A percentile compares a stretch with the other conserved stretches of the same genome.
Conservation (phyloP, 2,888 invertebrate genomes). For the Drosophila diplacantha region DNA sequence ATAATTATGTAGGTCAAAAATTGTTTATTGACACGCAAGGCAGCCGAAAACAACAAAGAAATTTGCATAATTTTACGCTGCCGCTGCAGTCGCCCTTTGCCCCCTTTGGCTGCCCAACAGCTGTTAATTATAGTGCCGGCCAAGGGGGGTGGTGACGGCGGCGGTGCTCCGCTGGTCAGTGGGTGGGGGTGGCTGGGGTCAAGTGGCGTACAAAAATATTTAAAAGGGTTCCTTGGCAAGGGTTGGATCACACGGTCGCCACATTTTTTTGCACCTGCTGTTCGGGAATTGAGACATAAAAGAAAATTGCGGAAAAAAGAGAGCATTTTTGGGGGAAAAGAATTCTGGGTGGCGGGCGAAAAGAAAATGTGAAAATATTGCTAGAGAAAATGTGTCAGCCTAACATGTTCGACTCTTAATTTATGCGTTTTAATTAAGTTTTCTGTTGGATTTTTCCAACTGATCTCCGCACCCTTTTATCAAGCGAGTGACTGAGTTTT, state of each 20-base stretch:
- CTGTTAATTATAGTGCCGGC: slow-evolving; percentile 65
- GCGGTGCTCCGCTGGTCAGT: slow-evolving; percentile 20
- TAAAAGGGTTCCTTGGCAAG: slow-evolving; percentile 42
- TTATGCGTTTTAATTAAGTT: slow-evolving; percentile 67
- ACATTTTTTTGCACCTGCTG: slow-evolving; percentile 66
- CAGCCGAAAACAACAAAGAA: slow-evolving; percentile 64
- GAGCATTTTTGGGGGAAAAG: slow-evolving; percentile 24
- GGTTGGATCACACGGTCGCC: slow-evolving; percentile 21
- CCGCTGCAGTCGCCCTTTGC: slow-evolving; percentile 6
- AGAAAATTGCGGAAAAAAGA: slow-evolving; percentile 23
- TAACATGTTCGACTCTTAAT: slow-evolving; percentile 58
- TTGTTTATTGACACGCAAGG: slow-evolving; percentile 76
- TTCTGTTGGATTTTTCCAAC: slow-evolving; percentile 19
- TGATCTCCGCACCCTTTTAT: slow-evolving; percentile 11
- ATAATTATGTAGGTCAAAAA: slow-evolving; percentile 77
- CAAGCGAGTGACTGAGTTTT: slow-evolving; percentile 10
- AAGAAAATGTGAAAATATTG: slow-evolving; percentile 46
- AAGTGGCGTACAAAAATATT: slow-evolving; percentile 35
- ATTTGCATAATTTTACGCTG: slow-evolving; percentile 72
- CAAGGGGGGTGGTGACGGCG: slow-evolving; percentile 15
- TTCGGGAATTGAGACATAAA: slow-evolving; percentile 64
- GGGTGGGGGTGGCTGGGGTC: slow-evolving; percentile 27
- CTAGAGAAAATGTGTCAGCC: slow-evolving; percentile 59
- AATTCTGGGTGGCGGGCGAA: slow-evolving; percentile 9
- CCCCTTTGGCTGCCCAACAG: slow-evolving; percentile 53